These are phyloP conservation scores for Benitochromis conjunctus DNA, from an alignment of 2,113 vertebrate species.

Conservation along the genomic window DNA sequence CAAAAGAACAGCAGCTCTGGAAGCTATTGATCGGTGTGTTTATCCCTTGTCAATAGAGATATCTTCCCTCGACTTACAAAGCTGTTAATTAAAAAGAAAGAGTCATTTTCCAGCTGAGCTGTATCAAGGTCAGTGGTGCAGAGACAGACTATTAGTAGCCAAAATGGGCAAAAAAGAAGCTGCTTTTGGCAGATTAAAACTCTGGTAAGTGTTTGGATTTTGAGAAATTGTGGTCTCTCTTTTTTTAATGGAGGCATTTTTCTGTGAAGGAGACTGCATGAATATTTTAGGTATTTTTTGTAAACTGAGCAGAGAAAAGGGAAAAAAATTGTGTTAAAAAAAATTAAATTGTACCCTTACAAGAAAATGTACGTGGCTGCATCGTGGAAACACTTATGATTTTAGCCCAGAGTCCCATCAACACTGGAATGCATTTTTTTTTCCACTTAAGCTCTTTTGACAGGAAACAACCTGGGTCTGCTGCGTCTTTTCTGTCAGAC, in stretches of 20 bases:
- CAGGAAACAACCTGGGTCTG: too few species aligned
- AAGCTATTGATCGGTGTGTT: neutral
- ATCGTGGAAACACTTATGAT: too few species aligned
- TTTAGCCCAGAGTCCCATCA: too few species aligned
- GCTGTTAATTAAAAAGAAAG: neutral
- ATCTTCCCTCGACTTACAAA: neutral
- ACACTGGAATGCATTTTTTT: too few species aligned
- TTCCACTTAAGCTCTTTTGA: too few species aligned
- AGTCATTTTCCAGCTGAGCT: neutral
- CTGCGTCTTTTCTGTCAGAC: too few species aligned
- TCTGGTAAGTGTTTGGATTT: neutral
- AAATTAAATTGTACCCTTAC: neutral
- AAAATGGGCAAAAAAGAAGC: neutral
- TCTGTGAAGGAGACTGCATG: neutral
- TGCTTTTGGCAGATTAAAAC: neutral
- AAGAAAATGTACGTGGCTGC: neutral
- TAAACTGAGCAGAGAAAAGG: neutral
- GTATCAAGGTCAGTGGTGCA: neutral
- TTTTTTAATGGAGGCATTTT: neutral
- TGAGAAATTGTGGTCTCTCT: neutral
- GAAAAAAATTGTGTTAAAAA: neutral
- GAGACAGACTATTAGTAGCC: neutral
- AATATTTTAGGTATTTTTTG: neutral
- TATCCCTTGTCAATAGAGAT: neutral
- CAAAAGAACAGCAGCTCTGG: neutral